These are phyloP conservation scores for Xenopus laevis DNA, from an alignment of 2,113 vertebrate species.

Conservation along the genomic window DNA sequence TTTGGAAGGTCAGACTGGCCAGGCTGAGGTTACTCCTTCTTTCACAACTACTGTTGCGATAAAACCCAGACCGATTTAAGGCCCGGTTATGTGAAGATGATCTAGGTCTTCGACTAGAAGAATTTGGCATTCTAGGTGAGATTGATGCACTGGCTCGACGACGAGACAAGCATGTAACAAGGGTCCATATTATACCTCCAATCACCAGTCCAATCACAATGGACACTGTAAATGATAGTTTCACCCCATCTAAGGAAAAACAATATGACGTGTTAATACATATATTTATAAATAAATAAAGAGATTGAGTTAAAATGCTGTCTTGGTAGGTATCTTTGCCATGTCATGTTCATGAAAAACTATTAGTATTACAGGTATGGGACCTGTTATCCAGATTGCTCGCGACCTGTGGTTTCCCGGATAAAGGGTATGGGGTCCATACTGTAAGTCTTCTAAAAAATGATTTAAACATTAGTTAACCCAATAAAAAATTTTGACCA, in stretches of 20 bases:
- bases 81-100: conserved; percentile 53
- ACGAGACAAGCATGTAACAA: conserved; percentile 80
- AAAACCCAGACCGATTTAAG: conserved; percentile 73
- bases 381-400: too few species aligned
- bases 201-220: conserved; percentile 82
- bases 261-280: conserved; percentile 17
- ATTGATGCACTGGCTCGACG: conserved; percentile 85
- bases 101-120: conserved; percentile 61
- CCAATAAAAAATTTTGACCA: too few species aligned
- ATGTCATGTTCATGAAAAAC: too few species aligned
- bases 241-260: conserved; percentile 74
- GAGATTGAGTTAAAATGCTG: not conserved
- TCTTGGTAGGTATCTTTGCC: not conserved
- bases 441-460: too few species aligned
- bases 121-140: conserved; percentile 69
- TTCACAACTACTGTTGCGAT: conserved; percentile 85
- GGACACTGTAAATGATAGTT: conserved; percentile 89
- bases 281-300: conserved; percentile 4
- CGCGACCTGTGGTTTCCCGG: too few species aligned
- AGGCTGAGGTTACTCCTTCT: conserved; percentile 92
- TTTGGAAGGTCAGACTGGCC: conserved; percentile 87
- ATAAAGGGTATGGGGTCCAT: too few species aligned
- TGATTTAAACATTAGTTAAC: too few species aligned
- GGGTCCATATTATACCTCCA: conserved; percentile 80
- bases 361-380: too few species aligned